phyloP scores from a whole-genome alignment of 2,797 vertebrate species.

The Galago senegalensis region DNA sequence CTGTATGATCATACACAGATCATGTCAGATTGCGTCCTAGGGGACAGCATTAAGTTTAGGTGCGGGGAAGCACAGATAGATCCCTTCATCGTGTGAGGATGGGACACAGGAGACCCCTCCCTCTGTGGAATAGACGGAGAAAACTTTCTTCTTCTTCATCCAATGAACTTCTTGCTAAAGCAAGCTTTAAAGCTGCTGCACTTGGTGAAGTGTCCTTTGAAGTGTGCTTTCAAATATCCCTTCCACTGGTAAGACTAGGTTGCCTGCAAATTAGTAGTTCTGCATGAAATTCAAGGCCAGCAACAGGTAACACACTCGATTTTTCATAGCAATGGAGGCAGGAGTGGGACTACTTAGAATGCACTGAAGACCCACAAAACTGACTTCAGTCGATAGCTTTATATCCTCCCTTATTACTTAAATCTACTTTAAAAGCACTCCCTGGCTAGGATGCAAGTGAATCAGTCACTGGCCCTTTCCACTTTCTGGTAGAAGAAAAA shows the following conservation, averaged over 20 bases:
- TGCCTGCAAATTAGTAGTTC: not conserved
- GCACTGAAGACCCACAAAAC: conserved; percentile 56
- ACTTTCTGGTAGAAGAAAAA: not conserved
- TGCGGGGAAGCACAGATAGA: not conserved
- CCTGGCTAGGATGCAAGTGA: conserved; percentile 56
- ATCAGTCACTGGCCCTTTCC: conserved; percentile 16
- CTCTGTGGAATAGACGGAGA: not conserved
- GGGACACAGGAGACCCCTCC: not conserved
- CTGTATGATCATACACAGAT: not conserved
- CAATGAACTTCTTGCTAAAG: not conserved
- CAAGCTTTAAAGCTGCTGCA: not conserved
- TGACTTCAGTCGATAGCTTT: conserved; percentile 45
- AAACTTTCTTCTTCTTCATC: not conserved
- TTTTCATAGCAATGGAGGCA: conserved; percentile 33
- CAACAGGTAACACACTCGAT: not conserved
- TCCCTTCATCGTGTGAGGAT: not conserved
- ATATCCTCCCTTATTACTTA: conserved; percentile 39
- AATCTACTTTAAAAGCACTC: conserved; percentile 62
- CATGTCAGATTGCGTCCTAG: fast-evolving
- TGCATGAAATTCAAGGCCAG: conserved; percentile 34
- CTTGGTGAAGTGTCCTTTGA: not conserved
- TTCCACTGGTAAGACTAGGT: not conserved
- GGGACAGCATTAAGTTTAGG: not conserved
- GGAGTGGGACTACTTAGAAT: conserved; percentile 29
- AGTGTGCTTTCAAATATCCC: not conserved